phyloP scores from a whole-genome alignment of 2,888 invertebrate species.

The Xestia c-nigrum region DNA sequence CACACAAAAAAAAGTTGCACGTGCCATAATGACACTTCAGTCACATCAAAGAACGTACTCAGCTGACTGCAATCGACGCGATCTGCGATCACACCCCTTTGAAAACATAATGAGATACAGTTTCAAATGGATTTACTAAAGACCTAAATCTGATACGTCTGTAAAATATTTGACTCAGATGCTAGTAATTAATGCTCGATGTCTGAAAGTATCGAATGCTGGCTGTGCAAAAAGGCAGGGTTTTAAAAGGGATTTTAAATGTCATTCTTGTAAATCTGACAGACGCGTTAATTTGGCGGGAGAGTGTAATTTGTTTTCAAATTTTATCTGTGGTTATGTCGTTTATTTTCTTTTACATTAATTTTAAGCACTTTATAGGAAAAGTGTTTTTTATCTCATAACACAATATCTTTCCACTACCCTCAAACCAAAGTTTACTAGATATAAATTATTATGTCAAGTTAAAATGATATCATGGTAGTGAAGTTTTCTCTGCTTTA shows the following conservation, averaged over 20 bases:
- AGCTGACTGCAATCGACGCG: constrained; percentile 41
- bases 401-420: not conserved
- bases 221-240: constrained; percentile 10
- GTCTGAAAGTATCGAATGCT: constrained; percentile 42
- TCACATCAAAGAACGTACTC: constrained; percentile 49
- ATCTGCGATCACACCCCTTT: constrained; percentile 58
- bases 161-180: constrained; percentile 44
- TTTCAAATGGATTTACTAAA: constrained; percentile 48
- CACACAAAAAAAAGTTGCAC: constrained; percentile 28
- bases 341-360: not conserved
- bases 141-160: constrained; percentile 31
- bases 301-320: constrained; percentile 10
- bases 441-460: too few relatives aligned
- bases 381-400: not conserved
- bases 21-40: constrained; percentile 43
- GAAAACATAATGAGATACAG: constrained; percentile 59
- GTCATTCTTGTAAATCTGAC: constrained; percentile 15
- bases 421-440: not conserved
- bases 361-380: not conserved
- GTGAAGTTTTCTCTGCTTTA: constrained; percentile 6
- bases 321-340: not conserved
- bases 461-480: not conserved
- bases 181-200: constrained; percentile 35
- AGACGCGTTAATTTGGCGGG: constrained; percentile 26
- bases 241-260: constrained; percentile 29